Evolutionary conservation across 2,113 vertebrate genomes (phyloP), one percentile per base, ranked within the genome.

Genomic region (Aegithalos caudatus): DNA sequence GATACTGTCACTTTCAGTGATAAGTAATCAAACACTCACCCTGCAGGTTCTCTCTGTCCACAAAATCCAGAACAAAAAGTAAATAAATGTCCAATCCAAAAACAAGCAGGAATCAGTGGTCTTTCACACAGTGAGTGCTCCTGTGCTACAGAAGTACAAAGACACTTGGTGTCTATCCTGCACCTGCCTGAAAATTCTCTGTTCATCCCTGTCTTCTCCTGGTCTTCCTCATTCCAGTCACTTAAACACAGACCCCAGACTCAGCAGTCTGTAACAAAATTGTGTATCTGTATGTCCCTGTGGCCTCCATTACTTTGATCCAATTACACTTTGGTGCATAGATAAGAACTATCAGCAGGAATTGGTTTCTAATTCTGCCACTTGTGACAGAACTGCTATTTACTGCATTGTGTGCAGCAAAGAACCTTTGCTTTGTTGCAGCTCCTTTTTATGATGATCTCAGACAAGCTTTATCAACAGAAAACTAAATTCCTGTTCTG

Each of bases 291-390:
- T 51, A 28, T 53, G 50, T 86, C 45, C 76, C 45, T 56, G 37
- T 57, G 53, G 20, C 35, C 81, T 12, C 45, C 31, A 23, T 16
- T 14, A 44, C 77, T 91, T 73, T 66, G 57, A 92, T 92, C 86
- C 48, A 92, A 80, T 95, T 92, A 90, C 25, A 67, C 33, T 84
- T 81, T 0, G 2, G 16, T 79, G 47, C 50, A 50, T 27, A 67
- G 84, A 80, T 80, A 93, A 88, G 73, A 86, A 94, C 73, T 38
- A 92, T 81, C 61, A 95, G 62, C 78, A 80, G 51, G 65, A 79
- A 84, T 3, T 47, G 56, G 44, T 54, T 93, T 64, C 81, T 93
- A 86, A 89, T 96, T 89, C 81, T 81, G 58, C 85, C 56, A n/a
- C 71, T 64, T 88, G 20, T 35, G 48, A 71, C 72, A 86, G 80